Conservation (phyloP, 2,113 vertebrate species). For the Cygnus buccinator region DNA sequence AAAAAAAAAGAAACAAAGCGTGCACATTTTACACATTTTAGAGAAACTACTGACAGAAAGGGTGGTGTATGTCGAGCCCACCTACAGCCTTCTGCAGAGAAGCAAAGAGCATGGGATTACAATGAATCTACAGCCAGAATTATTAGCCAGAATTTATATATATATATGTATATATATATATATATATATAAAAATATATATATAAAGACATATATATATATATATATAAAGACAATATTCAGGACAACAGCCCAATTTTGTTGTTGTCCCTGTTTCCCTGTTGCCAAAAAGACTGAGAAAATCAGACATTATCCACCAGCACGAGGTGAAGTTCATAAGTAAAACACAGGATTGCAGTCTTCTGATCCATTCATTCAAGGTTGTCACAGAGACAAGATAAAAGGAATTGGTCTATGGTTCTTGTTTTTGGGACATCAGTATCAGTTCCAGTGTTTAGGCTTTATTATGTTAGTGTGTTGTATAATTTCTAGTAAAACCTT, state of each 20-base stretch:
- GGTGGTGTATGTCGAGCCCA: rapidly evolving
- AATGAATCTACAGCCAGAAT: neutral
- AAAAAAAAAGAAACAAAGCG: neutral
- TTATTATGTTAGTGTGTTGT: neutral
- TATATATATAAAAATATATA: too few relatives aligned
- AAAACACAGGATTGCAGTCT: neutral
- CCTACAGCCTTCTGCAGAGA: neutral
- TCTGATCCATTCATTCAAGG: neutral
- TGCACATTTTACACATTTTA: neutral
- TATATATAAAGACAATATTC: neutral
- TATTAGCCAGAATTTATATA: neutral
- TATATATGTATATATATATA: too few relatives aligned
- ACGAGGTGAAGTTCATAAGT: neutral
- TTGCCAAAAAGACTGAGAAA: neutral
- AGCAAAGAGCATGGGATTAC: neutral
- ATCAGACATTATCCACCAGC: neutral
- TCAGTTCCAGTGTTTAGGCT: neutral
- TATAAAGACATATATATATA: neutral
- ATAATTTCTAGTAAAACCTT: neutral
- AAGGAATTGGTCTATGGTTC: neutral
- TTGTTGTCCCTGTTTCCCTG: neutral
- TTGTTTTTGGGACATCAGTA: neutral
- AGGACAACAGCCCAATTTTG: neutral
- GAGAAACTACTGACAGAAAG: neutral
- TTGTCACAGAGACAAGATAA: neutral